Evolutionary conservation across 2,888 invertebrate genomes (phyloP).

Genomic region (Eustalomyia histrio): DNA sequence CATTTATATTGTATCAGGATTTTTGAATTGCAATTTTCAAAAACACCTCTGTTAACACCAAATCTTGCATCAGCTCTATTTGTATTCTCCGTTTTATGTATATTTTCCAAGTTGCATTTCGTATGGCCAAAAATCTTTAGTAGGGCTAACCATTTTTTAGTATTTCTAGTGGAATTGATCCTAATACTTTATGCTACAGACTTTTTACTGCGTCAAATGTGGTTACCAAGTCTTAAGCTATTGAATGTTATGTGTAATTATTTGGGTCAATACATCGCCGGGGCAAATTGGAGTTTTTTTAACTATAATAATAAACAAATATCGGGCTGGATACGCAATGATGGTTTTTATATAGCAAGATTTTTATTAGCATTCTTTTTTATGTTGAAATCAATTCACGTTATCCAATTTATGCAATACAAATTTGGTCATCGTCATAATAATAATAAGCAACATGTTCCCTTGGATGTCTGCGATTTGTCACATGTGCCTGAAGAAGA

Average conservation of each 20-base stretch:
- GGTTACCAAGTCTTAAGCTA: slow-evolving; percentile 69
- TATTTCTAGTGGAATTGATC: slow-evolving; percentile 67
- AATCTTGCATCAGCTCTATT: slow-evolving; percentile 71
- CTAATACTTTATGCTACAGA: slow-evolving; percentile 69
- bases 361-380: slow-evolving; percentile 65
- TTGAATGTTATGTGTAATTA: slow-evolving; percentile 67
- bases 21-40: slow-evolving; percentile 68
- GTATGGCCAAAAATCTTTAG: slow-evolving; percentile 65
- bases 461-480: slow-evolving; percentile 63
- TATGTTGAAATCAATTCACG: slow-evolving; percentile 62
- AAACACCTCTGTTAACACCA: slow-evolving; percentile 68
- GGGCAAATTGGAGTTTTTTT: slow-evolving; percentile 65
- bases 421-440: slow-evolving; percentile 1
- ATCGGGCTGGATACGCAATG: slow-evolving; percentile 68
- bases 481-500: slow-evolving; percentile 65
- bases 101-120: slow-evolving; percentile 68
- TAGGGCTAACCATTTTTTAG: slow-evolving; percentile 62
- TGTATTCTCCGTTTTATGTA: slow-evolving; percentile 68
- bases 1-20: slow-evolving; percentile 69
- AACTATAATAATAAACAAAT: slow-evolving; percentile 63
- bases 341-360: slow-evolving; percentile 69
- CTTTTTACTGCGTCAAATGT: slow-evolving; percentile 69
- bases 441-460: not conserved
- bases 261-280: slow-evolving; percentile 65
- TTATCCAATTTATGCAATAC: slow-evolving; percentile 39